Evolutionary conservation across 2,113 vertebrate species (phyloP).

Genomic region (Ramphastos sulfuratus): DNA sequence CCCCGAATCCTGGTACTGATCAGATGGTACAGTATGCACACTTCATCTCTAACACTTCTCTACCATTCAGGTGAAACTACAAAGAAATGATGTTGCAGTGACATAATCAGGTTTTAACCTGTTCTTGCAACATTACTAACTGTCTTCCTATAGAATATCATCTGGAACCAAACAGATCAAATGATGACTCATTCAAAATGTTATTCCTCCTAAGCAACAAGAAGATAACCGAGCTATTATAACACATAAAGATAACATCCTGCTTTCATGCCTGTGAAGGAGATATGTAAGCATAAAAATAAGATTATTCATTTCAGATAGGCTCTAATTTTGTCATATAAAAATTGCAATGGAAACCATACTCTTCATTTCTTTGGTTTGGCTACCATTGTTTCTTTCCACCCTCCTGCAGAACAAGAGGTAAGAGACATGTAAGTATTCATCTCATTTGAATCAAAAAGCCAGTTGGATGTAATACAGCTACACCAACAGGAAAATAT

Average conservation of each 20-base stretch:
- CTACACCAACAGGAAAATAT: not conserved
- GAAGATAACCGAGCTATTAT: not conserved
- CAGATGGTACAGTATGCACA: not conserved
- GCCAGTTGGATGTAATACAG: not conserved
- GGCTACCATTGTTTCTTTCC: not conserved
- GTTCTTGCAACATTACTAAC: not conserved
- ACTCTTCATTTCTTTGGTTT: not conserved
- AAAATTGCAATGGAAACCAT: not conserved
- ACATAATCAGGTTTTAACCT: not conserved
- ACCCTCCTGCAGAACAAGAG: not conserved
- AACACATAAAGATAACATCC: not conserved
- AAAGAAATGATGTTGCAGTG: not conserved
- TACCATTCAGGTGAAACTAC: not conserved
- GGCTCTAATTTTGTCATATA: not conserved
- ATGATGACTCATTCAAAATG: not conserved
- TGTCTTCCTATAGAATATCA: not conserved
- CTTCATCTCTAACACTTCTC: not conserved
- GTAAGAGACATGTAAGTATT: not conserved
- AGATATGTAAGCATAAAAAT: not conserved
- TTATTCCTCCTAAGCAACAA: not conserved
- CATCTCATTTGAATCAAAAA: not conserved
- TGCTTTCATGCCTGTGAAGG: not conserved
- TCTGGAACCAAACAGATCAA: not conserved
- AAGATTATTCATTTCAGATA: not conserved
- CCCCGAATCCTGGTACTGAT: not conserved